Evolutionary conservation across 2,113 vertebrate species (phyloP).

Genomic region (Thymallus thymallus): DNA sequence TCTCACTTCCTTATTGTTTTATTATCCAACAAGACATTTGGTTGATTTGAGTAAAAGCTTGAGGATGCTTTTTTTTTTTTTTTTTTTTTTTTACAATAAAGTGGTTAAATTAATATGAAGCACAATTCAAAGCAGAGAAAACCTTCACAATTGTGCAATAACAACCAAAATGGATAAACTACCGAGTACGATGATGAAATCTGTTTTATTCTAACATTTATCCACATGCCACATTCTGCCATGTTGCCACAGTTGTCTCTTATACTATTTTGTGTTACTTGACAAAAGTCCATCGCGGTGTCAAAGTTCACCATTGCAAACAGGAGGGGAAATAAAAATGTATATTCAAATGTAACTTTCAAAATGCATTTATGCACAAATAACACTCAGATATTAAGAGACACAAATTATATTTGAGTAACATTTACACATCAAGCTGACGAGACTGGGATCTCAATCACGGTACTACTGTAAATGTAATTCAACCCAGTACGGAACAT

Average conservation of each 20-base stretch:
- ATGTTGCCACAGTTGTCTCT: slow-evolving; percentile 27
- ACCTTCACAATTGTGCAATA: not conserved
- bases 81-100: too few relatives aligned
- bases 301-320: slow-evolving; percentile 25
- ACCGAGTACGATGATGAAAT: slow-evolving; percentile 65
- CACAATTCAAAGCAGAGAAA: not conserved
- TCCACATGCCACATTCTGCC: slow-evolving; percentile 69
- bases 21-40: too few relatives aligned
- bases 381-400: slow-evolving; percentile 74
- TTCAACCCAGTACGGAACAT: slow-evolving; percentile 69
- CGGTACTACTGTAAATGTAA: slow-evolving; percentile 75
- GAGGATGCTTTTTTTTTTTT: too few relatives aligned
- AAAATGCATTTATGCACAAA: slow-evolving; percentile 74
- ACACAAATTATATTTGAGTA: slow-evolving; percentile 73
- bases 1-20: too few relatives aligned
- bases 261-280: slow-evolving; percentile 41
- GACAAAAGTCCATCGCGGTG: slow-evolving; percentile 48
- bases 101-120: too few relatives aligned
- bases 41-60: too few relatives aligned
- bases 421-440: slow-evolving; percentile 79
- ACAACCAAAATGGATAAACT: slow-evolving; percentile 24
- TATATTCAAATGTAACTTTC: slow-evolving; percentile 61
- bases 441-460: slow-evolving; percentile 76
- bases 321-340: slow-evolving; percentile 58
- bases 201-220: slow-evolving; percentile 69